Conservation (phyloP, 2,113 vertebrate genomes). For the Leptocoma aspasia region DNA sequence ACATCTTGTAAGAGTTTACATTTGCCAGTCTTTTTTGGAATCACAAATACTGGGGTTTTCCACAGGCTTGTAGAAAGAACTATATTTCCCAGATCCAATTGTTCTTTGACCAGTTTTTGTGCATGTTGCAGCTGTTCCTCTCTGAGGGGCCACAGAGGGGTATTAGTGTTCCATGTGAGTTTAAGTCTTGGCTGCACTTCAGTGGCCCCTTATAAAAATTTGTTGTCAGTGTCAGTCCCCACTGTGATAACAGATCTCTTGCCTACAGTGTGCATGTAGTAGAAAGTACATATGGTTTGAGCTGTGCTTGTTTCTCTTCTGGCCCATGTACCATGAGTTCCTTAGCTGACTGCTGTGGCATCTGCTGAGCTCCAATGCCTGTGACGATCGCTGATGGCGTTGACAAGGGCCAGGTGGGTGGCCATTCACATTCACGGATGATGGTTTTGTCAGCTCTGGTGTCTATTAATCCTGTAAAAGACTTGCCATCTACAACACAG, state of each 20-base stretch:
- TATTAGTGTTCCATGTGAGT: background rate
- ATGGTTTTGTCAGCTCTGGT: background rate
- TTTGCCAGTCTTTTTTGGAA: background rate
- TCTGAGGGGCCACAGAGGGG: background rate
- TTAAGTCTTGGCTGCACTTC: background rate
- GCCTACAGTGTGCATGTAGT: no score
- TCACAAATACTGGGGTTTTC: background rate
- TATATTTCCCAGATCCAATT: background rate
- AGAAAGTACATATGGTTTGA: no score
- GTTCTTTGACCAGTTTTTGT: background rate
- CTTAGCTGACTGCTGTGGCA: background rate
- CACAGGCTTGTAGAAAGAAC: background rate
- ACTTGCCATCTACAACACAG: background rate
- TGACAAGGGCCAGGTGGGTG: background rate
- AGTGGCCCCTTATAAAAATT: background rate
- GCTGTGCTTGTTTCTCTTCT: background rate
- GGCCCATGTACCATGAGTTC: no score
- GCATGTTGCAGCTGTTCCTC: background rate
- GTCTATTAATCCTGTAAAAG: background rate
- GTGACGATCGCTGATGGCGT: fast-evolving
- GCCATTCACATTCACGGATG: background rate
- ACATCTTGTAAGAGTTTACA: background rate
- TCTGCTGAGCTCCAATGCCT: background rate
- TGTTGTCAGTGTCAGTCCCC: background rate
- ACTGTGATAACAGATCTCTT: background rate